Evolutionary conservation across 2,888 invertebrate species (phyloP), one percentile per base, ranked within the genome.

Genomic region (Plagodis pulveraria): DNA sequence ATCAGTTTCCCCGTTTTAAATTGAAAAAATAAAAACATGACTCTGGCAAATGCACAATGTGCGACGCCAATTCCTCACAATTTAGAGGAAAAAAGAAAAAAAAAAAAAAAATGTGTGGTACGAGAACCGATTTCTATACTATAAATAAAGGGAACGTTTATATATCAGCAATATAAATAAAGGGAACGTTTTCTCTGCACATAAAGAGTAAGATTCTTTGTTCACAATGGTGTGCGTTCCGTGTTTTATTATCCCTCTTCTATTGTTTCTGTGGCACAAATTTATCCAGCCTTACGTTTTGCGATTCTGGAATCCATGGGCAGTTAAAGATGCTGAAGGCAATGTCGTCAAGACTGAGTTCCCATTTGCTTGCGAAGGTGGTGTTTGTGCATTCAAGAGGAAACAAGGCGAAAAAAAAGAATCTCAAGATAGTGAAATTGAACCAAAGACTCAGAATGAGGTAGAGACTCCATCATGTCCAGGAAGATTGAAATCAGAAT

Each of bases 301-400:
- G 51, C 95, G 95, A 66, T 96, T 96, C 77, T 97, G 97, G 97
- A 96, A 96, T 81, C 96, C 96, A 0, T 96, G 96, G 95, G 94
- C 94, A 56, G 94, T 94, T 57, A 94, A 95, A 77, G 94, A 94
- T 67, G 94, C 91, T 22, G 88, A 94, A 51, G 94, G 94, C 32
- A 94, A 94, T 71, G 86, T 89, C 70, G 84, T 93, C 22, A 92
- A 92, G 44, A 94, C 94, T 0, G 94, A 94, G 67, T 93, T 94
- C 56, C 94, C 94, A 8, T 94, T 94, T 66, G 89, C 93, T 62
- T 94, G 94, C 70, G 93, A 93, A 73, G 94, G 94, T 38, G 94
- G 94, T 0, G 92, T 89, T 0, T 95, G 94, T 61, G 80, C 83
- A 0, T 91, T 87, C 63, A 80, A 73, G 50, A 87, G 83, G 53